Conservation (phyloP, 1,140 invertebrate genomes). For the Papilio polyxenes region DNA sequence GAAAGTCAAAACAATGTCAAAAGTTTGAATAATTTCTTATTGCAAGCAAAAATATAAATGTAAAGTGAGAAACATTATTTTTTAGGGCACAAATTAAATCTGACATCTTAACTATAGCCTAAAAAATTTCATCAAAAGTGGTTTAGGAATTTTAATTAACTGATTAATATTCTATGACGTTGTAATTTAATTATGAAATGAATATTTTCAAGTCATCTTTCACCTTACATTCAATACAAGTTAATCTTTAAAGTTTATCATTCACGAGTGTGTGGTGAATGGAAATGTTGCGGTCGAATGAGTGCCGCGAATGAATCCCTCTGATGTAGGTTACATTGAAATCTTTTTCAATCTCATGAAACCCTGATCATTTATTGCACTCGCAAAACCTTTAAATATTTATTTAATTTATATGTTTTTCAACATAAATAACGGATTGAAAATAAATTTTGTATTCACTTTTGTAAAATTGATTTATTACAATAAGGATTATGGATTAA, state of each 20-base stretch:
- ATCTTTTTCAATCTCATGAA: slow-evolving; percentile 12
- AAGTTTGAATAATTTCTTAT: no score
- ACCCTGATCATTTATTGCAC: slow-evolving; percentile 2
- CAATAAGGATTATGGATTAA: no score
- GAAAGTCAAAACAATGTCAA: no score
- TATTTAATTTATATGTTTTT: background rate
- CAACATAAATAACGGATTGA: background rate
- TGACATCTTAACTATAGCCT: no score
- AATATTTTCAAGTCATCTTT: background rate
- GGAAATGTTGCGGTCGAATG: slow-evolving; percentile 14
- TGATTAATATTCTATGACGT: background rate
- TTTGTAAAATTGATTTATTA: background rate
- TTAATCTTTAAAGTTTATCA: slow-evolving; percentile 20
- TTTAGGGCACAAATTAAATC: no score
- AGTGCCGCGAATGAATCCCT: slow-evolving; percentile 17
- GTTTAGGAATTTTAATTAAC: background rate
- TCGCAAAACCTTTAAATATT: background rate
- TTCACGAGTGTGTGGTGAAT: slow-evolving; percentile 23
- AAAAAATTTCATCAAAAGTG: no score
- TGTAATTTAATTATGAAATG: slow-evolving; percentile 6
- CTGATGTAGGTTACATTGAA: slow-evolving; percentile 22
- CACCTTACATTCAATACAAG: background rate
- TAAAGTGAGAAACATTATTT: no score
- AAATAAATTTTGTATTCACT: background rate
- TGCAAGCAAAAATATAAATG: no score